These are phyloP conservation scores for Cinclus cinclus DNA, from an alignment of 2,113 vertebrate genomes.

Conservation along the genomic window DNA sequence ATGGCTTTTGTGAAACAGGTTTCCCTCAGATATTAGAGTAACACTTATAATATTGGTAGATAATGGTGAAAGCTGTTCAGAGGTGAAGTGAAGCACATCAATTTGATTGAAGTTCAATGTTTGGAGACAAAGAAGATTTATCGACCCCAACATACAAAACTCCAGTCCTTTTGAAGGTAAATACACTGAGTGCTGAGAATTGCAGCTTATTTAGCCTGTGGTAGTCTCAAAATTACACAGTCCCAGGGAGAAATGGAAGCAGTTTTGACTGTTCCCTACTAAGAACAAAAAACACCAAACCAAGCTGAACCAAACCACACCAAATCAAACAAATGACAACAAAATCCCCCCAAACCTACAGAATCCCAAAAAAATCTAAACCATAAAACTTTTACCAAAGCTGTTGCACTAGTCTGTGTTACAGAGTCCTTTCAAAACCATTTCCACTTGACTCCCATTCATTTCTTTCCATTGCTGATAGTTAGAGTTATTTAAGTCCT, in stretches of 20 bases:
- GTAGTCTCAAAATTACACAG: not conserved
- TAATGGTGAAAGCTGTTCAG: not conserved
- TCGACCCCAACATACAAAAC: not conserved
- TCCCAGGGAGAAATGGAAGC: not conserved
- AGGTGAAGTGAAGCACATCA: not conserved
- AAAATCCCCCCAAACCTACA: fast-evolving
- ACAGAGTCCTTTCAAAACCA: not conserved
- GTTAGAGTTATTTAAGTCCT: not conserved
- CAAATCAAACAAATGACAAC: not conserved
- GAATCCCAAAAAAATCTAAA: not conserved
- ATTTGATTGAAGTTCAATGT: not conserved
- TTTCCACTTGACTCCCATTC: not conserved
- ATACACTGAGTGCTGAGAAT: not conserved
- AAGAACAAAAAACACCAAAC: not conserved
- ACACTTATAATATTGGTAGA: not conserved
- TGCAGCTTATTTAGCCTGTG: not conserved
- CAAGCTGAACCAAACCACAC: fast-evolving
- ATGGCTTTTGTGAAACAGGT: not conserved
- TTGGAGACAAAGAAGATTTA: not conserved
- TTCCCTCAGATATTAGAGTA: not conserved
- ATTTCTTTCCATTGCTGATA: not conserved
- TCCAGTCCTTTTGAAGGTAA: not conserved
- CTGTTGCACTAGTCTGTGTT: not conserved
- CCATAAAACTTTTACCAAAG: not conserved
- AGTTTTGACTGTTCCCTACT: not conserved